A percentile compares a stretch with the other conserved stretches of the same genome.
These are phyloP conservation scores for Papilio protenor DNA, from an alignment of 2,888 invertebrate species.

Conservation along the genomic window DNA sequence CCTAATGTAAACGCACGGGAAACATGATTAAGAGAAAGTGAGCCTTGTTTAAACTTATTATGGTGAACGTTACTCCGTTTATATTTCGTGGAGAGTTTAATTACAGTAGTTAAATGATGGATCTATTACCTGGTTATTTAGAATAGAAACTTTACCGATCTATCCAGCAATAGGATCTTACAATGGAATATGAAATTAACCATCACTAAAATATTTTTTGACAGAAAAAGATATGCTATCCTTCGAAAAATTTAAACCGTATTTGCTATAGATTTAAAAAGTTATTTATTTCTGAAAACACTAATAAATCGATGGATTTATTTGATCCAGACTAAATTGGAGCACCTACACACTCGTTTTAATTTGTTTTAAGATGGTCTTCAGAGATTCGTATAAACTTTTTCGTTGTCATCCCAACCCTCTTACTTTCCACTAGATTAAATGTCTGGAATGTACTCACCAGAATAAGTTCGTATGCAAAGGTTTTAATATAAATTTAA, in stretches of 20 bases:
- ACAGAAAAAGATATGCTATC: neutral
- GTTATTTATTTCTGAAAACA: no score
- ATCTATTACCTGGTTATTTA: neutral
- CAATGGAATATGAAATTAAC: neutral
- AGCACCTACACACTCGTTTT: neutral
- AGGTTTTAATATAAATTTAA: neutral
- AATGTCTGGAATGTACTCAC: slow-evolving; percentile 32
- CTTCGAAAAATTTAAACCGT: no score
- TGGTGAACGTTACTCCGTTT: slow-evolving; percentile 61
- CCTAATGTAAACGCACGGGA: slow-evolving; percentile 60
- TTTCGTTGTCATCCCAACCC: neutral
- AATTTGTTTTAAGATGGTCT: neutral
- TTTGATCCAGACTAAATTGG: neutral
- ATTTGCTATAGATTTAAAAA: no score
- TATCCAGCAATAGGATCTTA: neutral
- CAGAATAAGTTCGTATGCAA: neutral
- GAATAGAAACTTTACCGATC: neutral
- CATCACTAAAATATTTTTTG: neutral
- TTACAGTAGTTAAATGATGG: slow-evolving; percentile 43
- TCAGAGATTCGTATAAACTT: neutral
- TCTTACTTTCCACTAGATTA: slow-evolving; percentile 33
- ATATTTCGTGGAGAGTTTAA: slow-evolving; percentile 48
- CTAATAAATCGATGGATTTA: neutral
- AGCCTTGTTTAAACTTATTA: slow-evolving; percentile 70
- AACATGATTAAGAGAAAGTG: slow-evolving; percentile 71